Conservation (phyloP, 2,888 invertebrate species). For the Eupithecia tripunctaria region DNA sequence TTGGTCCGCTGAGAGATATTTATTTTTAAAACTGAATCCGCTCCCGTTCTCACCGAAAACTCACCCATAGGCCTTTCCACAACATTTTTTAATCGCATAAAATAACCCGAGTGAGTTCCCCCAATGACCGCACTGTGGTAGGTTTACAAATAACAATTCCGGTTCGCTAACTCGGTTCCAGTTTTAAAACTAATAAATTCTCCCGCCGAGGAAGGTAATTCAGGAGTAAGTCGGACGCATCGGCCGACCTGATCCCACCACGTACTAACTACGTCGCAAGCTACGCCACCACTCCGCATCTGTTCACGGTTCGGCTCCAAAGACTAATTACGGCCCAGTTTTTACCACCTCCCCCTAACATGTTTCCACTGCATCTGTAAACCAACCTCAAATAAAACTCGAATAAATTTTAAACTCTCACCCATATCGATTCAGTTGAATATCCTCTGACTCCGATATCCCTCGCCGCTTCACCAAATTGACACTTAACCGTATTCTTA, state of each 20-base stretch:
- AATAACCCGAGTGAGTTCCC: constrained; percentile 4
- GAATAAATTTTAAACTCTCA: constrained; percentile 59
- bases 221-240: constrained; percentile 52
- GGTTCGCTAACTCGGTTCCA: constrained; percentile 37
- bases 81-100: constrained; percentile 12
- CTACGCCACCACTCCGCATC: constrained; percentile 43
- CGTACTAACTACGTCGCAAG: constrained; percentile 22
- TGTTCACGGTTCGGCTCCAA: constrained; percentile 72
- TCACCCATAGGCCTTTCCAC: background rate
- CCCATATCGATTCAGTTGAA: constrained; percentile 56
- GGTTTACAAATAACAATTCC: constrained; percentile 41
- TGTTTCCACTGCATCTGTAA: constrained; percentile 63
- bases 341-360: constrained; percentile 69
- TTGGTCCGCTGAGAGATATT: background rate
- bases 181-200: constrained; percentile 51
- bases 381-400: constrained; percentile 55
- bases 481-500: constrained; percentile 55
- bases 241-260: constrained; percentile 28
- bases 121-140: constrained; percentile 26
- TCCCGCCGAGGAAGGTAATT: constrained; percentile 52
- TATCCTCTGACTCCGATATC: constrained; percentile 50
- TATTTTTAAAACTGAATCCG: background rate
- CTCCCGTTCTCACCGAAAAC: background rate
- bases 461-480: constrained; percentile 52
- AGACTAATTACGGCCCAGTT: constrained; percentile 77